Base-by-base conservation (phyloP, 2,888 invertebrate species). In the Campoplex nolae region DNA sequence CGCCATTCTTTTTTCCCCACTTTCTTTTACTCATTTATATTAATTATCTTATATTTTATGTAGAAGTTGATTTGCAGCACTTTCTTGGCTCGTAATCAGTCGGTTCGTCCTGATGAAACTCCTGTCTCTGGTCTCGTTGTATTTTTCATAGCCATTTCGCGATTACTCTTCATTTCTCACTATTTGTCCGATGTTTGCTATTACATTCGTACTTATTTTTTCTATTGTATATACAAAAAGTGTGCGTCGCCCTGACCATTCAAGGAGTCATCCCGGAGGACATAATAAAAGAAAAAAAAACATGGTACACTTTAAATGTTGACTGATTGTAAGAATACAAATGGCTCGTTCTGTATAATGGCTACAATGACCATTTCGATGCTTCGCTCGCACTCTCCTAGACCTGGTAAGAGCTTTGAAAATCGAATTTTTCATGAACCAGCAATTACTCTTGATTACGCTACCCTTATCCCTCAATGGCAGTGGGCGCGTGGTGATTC, bases 391-490 rank as follows among this genome's bases (percentile, higher is more conserved):
- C 58, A 28, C 13, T 8, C 11, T 13, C 58, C 56, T n/a, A 56
- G 38, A 48, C 23, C 28, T 23, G 51, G 11, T 11, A 32, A 62
- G 32, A n/a, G 68, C 51, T 48, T 74, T 51, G 32, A 85, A 77
- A 77, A 77, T 77, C n/a, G 71, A 32, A 70, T 80, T 56, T 56
- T 67, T 86, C 85, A 81, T 77, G 81, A 77, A 86, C 85, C 86
- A 78, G 89, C 90, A 90, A 90, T 91, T 91, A 91, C 88, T 91
- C 89, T 90, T 90, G 89, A 91, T 91, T 91, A 90, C 90, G 88
- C 81, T 78, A 85, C 56, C 75, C 68, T 42, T 65, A n/a, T 81
- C 56, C 23, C 13, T 38, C 38, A 35, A 82, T 62, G 62, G 16
- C 62, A 75, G 67, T 54, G 45, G 56, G 13, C 3, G 45, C 51